Percentiles rank a stretch among this genome's conserved stretches.
Evolutionary conservation across 1,140 invertebrate genomes (phyloP).

Genomic region (Bathynomus jamesi): DNA sequence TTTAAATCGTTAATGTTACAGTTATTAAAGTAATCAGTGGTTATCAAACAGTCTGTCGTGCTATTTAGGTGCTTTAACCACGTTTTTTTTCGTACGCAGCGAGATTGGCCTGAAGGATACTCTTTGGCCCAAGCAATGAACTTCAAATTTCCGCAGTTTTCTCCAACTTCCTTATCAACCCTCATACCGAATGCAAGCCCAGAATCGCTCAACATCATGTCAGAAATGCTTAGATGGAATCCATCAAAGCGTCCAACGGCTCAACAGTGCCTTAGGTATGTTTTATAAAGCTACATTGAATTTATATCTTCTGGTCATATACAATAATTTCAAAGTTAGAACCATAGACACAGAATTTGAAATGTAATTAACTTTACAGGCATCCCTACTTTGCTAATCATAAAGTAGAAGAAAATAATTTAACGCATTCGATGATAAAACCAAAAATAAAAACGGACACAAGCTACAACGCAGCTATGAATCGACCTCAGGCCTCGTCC

Average conservation of each 20-base stretch:
- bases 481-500: not conserved
- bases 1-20: no score
- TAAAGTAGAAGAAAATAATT: conserved; percentile 8
- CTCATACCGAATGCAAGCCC: conserved; percentile 76
- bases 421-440: conserved; percentile 9
- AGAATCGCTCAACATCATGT: conserved; percentile 74
- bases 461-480: not conserved
- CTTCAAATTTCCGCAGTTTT: conserved; percentile 88
- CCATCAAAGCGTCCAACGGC: conserved; percentile 86
- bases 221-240: conserved; percentile 68
- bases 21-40: no score
- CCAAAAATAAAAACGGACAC: conserved; percentile 2
- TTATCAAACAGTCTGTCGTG: no score
- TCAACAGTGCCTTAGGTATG: conserved; percentile 68
- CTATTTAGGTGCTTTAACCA: not conserved
- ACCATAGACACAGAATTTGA: not conserved
- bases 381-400: conserved; percentile 16
- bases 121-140: conserved; percentile 87
- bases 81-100: conserved; percentile 51
- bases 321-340: not conserved
- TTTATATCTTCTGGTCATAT: not conserved
- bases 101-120: conserved; percentile 92
- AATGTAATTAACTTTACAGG: not conserved
- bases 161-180: conserved; percentile 64
- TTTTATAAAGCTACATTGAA: not conserved